phyloP scores from a whole-genome alignment of 2,797 vertebrate genomes.

The Sebastes steindachneri region DNA sequence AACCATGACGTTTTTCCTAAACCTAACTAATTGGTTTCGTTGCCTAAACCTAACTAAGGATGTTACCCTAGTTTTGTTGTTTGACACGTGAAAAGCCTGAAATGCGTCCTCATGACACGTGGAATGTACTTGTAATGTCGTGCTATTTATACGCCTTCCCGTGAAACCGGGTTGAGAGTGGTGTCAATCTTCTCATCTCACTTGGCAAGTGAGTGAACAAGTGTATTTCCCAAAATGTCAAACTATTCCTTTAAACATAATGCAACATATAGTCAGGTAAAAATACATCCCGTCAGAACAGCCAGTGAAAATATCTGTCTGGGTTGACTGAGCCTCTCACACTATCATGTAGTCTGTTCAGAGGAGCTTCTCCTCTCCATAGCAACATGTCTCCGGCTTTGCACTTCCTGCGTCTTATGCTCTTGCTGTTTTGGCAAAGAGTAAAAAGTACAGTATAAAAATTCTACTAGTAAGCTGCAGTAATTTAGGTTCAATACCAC shows the following conservation, averaged over 20 bases:
- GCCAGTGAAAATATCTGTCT: background rate
- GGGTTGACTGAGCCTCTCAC: background rate
- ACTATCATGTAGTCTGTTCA: background rate
- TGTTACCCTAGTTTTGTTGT: background rate
- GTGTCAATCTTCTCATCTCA: background rate
- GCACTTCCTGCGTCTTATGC: background rate
- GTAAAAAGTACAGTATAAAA: background rate
- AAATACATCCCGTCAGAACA: background rate
- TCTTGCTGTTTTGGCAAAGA: background rate
- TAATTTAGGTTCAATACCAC: conserved; percentile 18
- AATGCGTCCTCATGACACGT: background rate
- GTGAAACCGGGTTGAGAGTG: background rate
- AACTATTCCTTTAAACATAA: background rate
- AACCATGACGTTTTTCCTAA: background rate
- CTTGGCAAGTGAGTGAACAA: background rate
- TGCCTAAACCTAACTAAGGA: too few species aligned
- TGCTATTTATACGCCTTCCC: background rate
- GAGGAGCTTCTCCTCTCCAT: background rate
- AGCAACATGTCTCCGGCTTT: background rate
- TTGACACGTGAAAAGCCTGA: background rate
- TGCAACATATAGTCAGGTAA: background rate
- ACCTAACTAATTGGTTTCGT: background rate
- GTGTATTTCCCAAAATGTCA: background rate
- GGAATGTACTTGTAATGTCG: background rate
- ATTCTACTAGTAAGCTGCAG: background rate